Evolutionary conservation across 2,797 vertebrate species (phyloP), one percentile per base, ranked within the genome.

Genomic region (Propithecus perrieri): DNA sequence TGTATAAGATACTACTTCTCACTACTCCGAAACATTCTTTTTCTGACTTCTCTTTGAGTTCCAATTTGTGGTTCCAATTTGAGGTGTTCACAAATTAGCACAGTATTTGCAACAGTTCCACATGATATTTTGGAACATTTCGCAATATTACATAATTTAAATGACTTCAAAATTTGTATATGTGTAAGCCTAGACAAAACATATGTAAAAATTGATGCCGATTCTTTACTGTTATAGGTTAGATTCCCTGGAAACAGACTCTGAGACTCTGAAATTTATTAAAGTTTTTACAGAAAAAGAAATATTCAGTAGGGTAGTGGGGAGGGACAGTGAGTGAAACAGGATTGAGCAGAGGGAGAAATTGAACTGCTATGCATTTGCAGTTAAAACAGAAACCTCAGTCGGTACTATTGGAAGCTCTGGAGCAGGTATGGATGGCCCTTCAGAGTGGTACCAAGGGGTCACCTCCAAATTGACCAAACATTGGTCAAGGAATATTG

Each of bases 71-170:
- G 41, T 43, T 59, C 80, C 80, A 86, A 75, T 75, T 48, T 48
- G 57, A 59, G 53, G 38, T 17, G 22, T 46, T 93, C 38, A 84
- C 12, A 84, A 79, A 46, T 26, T 48, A 91, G 38, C 53, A 81
- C 59, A 71, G n/a, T 57, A 65, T 88, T 92, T 91, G 12, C 17
- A 85, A 63, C 9, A n/a, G 35, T 61, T 46, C 12, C 46, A 59
- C 9, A 35, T 91, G 57, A 59, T 81, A 93, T 71, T 91, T 91
- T 65, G n/a, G 30, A 65, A 88, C 7, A 91, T 78, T 95, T 87
- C 53, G 17, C n/a, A 94, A 55, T 74, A 78, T 76, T 55, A 91
- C 78, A 41, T 35, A 65, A 83, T 67, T 74, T 93, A 67, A 92
- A 91, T 41, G 35, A 95, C 28, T 72, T 2, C 5, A 85, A 75